A percentile compares a stretch with the other conserved stretches of the same genome.
Evolutionary conservation across 2,888 invertebrate genomes (phyloP).

Genomic region (Pyrochroa serraticornis): DNA sequence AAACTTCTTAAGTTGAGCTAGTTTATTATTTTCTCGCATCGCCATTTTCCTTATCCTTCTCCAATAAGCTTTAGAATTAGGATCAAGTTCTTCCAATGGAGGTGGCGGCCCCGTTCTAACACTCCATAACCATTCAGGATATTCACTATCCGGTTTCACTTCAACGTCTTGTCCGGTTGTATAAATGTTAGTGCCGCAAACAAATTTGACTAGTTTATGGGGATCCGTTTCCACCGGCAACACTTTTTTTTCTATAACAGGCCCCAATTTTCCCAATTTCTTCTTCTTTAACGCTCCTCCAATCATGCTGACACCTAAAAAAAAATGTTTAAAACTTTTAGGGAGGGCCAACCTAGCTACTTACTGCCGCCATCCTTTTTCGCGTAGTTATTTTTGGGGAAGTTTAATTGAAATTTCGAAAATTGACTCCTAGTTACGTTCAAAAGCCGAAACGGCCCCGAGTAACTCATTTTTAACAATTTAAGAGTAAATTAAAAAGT

Average conservation of each 20-base stretch:
- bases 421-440: background rate
- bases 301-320: slow-evolving; percentile 53
- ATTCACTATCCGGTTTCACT: slow-evolving; percentile 77
- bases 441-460: slow-evolving; percentile 10
- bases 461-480: slow-evolving; percentile 1
- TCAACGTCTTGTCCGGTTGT: slow-evolving; percentile 82
- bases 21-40: slow-evolving; percentile 68
- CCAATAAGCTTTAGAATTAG: slow-evolving; percentile 84
- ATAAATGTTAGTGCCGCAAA: slow-evolving; percentile 86
- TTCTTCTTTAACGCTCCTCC: slow-evolving; percentile 63
- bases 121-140: slow-evolving; percentile 92
- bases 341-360: slow-evolving; percentile 16
- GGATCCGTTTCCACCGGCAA: slow-evolving; percentile 87
- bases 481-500: slow-evolving; percentile 1
- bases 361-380: slow-evolving; percentile 47
- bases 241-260: slow-evolving; percentile 70
- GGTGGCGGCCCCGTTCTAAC: slow-evolving; percentile 69
- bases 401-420: slow-evolving; percentile 33
- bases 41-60: slow-evolving; percentile 69
- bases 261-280: slow-evolving; percentile 67
- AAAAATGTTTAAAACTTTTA: background rate
- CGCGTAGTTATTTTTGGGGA: slow-evolving; percentile 45
- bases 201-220: slow-evolving; percentile 72
- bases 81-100: slow-evolving; percentile 77
- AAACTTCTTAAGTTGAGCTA: slow-evolving; percentile 67